phyloP scores from a whole-genome alignment of 2,797 vertebrate species.

The Anguilla pacifica region DNA sequence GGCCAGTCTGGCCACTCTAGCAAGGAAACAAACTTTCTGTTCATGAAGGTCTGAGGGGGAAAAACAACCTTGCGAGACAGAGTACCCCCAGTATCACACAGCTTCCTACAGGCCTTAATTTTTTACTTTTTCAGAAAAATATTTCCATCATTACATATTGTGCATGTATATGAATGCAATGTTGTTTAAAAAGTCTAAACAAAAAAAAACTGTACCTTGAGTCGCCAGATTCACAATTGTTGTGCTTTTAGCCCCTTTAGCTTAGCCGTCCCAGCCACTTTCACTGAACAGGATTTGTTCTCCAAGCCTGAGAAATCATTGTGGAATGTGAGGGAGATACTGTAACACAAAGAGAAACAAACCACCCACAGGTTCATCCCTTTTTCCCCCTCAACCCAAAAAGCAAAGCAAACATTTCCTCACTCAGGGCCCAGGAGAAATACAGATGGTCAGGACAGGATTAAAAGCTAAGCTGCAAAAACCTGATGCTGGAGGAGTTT shows the following conservation, averaged over 20 bases:
- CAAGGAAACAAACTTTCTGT: neutral
- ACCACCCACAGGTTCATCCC: neutral
- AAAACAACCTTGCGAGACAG: neutral
- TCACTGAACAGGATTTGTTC: slow-evolving; percentile 32
- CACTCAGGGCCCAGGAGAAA: neutral
- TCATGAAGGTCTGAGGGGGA: neutral
- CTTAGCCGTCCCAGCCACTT: neutral
- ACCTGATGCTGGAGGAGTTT: neutral
- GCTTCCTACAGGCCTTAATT: neutral
- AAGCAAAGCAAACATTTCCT: slow-evolving; percentile 14
- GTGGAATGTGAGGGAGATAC: slow-evolving; percentile 32
- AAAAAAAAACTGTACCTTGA: neutral
- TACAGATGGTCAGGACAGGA: neutral
- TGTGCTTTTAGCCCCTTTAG: slow-evolving; percentile 15
- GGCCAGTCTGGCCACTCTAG: neutral
- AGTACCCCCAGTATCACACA: neutral
- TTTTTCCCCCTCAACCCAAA: neutral
- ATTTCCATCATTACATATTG: neutral
- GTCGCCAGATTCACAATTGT: slow-evolving; percentile 6
- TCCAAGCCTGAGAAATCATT: slow-evolving; percentile 42
- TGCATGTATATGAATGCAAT: neutral
- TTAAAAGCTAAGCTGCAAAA: neutral
- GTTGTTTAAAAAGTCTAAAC: neutral
- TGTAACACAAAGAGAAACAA: slow-evolving; percentile 16
- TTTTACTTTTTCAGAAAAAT: neutral